These are phyloP conservation scores for Caenorhabditis sp. DNA, from an alignment of 2,888 invertebrate species.

Conservation along the genomic window DNA sequence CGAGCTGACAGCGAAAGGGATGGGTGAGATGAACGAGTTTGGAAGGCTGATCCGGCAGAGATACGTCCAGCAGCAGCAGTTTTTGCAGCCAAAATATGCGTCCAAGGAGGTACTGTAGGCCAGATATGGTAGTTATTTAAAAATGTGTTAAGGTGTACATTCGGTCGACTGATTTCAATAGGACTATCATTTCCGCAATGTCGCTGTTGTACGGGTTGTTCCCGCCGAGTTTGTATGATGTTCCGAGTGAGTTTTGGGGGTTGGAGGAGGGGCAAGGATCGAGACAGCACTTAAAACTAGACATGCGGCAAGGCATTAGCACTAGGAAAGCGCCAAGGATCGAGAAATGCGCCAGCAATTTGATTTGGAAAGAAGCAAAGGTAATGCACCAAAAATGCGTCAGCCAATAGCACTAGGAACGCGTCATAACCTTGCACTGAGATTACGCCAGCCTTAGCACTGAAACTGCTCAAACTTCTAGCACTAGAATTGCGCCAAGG, in stretches of 20 bases:
- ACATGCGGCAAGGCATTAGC: too few species aligned
- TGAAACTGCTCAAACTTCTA: too few species aligned
- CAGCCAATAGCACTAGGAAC: too few species aligned
- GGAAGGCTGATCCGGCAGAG: conserved; percentile 35
- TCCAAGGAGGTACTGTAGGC: conserved; percentile 16
- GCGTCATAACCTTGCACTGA: too few species aligned
- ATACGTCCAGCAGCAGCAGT: conserved; percentile 39
- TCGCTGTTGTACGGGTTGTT: conserved; percentile 69
- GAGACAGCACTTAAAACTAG: too few species aligned
- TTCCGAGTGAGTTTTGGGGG: conserved; percentile 28
- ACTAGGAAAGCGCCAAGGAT: too few species aligned
- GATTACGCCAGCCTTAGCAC: too few species aligned
- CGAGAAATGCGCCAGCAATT: too few species aligned
- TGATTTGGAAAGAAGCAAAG: too few species aligned
- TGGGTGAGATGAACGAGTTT: conserved; percentile 50
- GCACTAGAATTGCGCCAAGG: too few species aligned
- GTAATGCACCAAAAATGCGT: too few species aligned
- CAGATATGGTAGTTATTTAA: background rate
- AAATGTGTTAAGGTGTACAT: conserved; percentile 84
- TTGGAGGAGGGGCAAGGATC: too few species aligned
- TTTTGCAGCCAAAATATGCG: conserved; percentile 35
- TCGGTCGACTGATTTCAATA: conserved; percentile 91
- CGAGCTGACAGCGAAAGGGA: conserved; percentile 51
- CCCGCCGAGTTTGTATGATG: conserved; percentile 48
- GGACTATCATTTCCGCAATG: conserved; percentile 87